Base-by-base conservation (phyloP, 2,888 invertebrate species). In the Malachius bipustulatus region DNA sequence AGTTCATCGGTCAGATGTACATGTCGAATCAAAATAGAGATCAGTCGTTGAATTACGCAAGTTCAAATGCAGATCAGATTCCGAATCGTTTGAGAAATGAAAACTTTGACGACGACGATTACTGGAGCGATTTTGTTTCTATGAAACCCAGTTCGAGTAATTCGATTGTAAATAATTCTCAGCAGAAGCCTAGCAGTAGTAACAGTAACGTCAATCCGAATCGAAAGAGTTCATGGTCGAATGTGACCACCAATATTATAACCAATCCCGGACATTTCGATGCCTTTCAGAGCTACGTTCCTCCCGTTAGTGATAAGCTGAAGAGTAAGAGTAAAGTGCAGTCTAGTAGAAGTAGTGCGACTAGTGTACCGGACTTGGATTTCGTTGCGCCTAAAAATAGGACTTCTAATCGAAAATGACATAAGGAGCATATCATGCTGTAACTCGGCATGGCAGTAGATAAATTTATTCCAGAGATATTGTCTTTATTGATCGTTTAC, bases 91-190 rank as follows among this genome's bases (percentile, higher is more conserved):
- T 16, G n/a, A 12, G 14, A 8, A 4, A 34, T n/a, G 24, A 11
- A 10, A 32, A 26, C 13, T 12, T n/a, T 15, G 4, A 45, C 13
- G 59, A 60, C 24, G 69, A 70, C 14, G 70, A 69, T 37, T 70
- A 71, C 43, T 71, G 70, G 70, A 65, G 66, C 2, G 70, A 71
- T 46, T 71, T 70, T 52, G 66, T 70, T 3, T 69, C 68, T n/a
- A 66, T 64, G 47, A 58, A 60, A 6, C 60, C 66, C 26, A 32
- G 41, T 30, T 30, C 32, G 10, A 14, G 32, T 3, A 44, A 46
- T 15, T 44, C 44, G 1, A 40, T 37, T 13, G 42, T 41, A 16
- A 31, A 40, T 10, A 43, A 26, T 32, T 32, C n/a, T 32, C 38
- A n/a, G 16, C 26, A 13, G 27, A 14, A 12, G 30, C 16, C 10